A percentile compares a stretch with the other conserved stretches of the same genome.
phyloP scores from a whole-genome alignment of 2,797 vertebrate genomes.

The Cygnus olor region DNA sequence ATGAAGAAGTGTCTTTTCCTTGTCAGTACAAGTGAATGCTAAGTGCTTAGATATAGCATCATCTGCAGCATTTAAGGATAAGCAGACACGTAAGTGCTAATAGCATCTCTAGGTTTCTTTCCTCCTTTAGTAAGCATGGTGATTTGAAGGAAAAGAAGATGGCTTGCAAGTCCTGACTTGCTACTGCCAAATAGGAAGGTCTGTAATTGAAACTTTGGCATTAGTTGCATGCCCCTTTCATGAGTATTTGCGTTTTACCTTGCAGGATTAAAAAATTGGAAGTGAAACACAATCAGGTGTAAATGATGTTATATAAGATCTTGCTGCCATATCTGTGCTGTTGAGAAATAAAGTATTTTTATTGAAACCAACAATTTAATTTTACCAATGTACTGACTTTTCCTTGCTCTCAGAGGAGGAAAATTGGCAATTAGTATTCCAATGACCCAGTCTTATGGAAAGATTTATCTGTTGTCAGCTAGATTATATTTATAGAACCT shows the following conservation, averaged over 20 bases:
- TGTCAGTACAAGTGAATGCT: neutral
- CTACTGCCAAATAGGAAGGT: slow-evolving; percentile 10
- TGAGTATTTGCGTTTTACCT: slow-evolving; percentile 18
- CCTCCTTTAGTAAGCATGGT: neutral
- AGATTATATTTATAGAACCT: neutral
- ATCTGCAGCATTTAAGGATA: neutral
- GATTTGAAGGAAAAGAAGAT: neutral
- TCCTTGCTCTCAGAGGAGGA: slow-evolving; percentile 17
- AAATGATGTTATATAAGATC: neutral
- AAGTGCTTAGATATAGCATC: neutral
- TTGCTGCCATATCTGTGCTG: neutral
- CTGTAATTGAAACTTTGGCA: neutral
- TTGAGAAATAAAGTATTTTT: slow-evolving; percentile 32
- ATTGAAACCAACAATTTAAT: neutral
- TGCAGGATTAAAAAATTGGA: neutral
- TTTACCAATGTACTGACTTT: neutral
- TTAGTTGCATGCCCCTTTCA: neutral
- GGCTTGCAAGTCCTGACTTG: slow-evolving; percentile 1
- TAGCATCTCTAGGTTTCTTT: neutral
- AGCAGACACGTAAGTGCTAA: neutral
- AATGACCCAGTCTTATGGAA: neutral
- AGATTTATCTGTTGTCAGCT: slow-evolving; percentile 4
- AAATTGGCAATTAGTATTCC: slow-evolving; percentile 20
- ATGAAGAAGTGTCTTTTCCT: neutral
- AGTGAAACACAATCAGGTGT: neutral